A percentile compares a stretch with the other conserved stretches of the same genome.
These are phyloP conservation scores for Graptemys geographica DNA, from an alignment of 2,797 vertebrate species.

Conservation along the genomic window DNA sequence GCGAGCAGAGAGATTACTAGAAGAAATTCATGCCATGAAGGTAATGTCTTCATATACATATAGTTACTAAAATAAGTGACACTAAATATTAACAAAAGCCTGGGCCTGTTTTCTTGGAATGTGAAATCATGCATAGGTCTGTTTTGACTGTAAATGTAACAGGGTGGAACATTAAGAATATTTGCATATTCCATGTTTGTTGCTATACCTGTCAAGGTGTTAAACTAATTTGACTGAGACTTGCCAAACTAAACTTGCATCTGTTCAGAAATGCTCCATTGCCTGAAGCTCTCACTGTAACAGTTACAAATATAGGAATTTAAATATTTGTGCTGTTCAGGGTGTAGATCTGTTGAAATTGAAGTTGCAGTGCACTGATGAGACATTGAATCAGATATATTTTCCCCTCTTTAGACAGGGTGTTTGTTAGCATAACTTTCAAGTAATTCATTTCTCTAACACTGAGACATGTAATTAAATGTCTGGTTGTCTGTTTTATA, in stretches of 20 bases:
- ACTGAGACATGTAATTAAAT: constrained; percentile 55
- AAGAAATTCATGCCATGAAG: constrained; percentile 94
- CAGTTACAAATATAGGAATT: constrained; percentile 32
- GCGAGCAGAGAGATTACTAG: constrained; percentile 87
- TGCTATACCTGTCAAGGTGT: constrained; percentile 46
- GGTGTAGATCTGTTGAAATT: constrained; percentile 37
- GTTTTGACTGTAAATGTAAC: constrained; percentile 14
- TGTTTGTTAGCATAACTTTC: constrained; percentile 49
- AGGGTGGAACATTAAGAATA: constrained; percentile 14
- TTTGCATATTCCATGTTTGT: constrained; percentile 49
- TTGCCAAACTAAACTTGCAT: constrained; percentile 61
- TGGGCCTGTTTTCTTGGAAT: background rate
- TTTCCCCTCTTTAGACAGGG: constrained; percentile 42
- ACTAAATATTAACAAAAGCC: background rate
- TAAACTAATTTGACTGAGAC: constrained; percentile 56
- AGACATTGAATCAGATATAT: background rate
- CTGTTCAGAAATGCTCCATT: constrained; percentile 32
- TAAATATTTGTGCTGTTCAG: background rate
- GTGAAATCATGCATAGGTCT: constrained; percentile 8
- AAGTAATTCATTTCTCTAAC: constrained; percentile 43
- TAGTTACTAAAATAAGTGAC: too few relatives aligned
- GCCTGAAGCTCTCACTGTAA: constrained; percentile 24
- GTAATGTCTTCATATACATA: constrained; percentile 51
- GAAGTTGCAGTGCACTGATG: constrained; percentile 21
- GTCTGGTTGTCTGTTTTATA: constrained; percentile 50